phyloP scores from a whole-genome alignment of 2,797 vertebrate species.

The Cossypha caffra region DNA sequence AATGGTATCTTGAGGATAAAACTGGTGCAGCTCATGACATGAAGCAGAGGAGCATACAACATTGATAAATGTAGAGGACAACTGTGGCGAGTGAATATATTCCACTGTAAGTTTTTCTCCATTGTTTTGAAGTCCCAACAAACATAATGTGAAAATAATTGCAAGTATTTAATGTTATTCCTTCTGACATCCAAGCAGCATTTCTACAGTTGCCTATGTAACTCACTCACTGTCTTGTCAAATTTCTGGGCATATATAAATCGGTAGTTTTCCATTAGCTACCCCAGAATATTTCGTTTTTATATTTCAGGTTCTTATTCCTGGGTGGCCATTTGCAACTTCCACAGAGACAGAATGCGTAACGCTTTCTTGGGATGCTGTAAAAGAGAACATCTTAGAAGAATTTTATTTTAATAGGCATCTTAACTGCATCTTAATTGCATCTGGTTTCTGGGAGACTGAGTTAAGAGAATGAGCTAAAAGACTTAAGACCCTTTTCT shows the following conservation, averaged over 20 bases:
- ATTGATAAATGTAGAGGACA: not conserved
- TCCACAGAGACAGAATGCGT: fast-evolving
- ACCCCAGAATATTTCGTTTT: not conserved
- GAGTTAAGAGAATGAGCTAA: not conserved
- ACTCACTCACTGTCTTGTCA: not conserved
- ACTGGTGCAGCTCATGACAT: not conserved
- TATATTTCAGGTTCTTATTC: not conserved
- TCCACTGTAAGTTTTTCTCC: not conserved
- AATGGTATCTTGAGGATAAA: not conserved
- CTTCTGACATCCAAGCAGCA: not conserved
- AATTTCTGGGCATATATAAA: not conserved
- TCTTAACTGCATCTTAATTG: not conserved
- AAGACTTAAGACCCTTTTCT: not conserved
- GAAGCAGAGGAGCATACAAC: fast-evolving
- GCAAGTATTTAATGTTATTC: fast-evolving
- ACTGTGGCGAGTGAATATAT: not conserved
- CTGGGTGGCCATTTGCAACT: not conserved
- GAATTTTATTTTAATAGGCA: not conserved
- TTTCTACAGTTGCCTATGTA: fast-evolving
- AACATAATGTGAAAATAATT: not conserved
- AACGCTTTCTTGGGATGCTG: not conserved
- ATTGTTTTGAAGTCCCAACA: not conserved
- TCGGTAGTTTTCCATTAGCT: not conserved
- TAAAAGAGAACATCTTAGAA: not conserved
- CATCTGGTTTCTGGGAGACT: not conserved